Base-by-base conservation (phyloP, 2,888 invertebrate genomes). In the Mythimna lalbum region DNA sequence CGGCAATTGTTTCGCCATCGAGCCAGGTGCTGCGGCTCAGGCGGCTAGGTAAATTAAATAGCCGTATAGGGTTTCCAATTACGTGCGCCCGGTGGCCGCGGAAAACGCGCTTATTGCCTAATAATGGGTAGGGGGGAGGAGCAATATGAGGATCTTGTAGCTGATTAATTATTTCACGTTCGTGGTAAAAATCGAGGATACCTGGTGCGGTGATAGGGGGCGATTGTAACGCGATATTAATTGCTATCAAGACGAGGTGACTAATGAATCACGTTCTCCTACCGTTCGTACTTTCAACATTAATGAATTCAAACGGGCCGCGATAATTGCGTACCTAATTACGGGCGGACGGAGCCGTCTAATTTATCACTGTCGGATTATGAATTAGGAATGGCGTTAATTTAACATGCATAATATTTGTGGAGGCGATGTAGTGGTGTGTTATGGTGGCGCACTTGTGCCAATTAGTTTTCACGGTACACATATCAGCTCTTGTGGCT, bases 321-420 rank as follows among this genome's bases (percentile, higher is more conserved):
- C 94, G 93, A 94, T 95, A 95, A 95, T 95, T 95, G 95, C 94
- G 93, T 90, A 93, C 93, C 94, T 95, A 95, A 94, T 96, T 95
- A 95, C 93, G 89, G 86, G 90, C 92, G 93, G 92, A 89, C 93
- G 92, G 90, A 87, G 90, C 91, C 88, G 91, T 92, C 92, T 93
- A 92, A 95, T 96, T 94, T 94, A 94, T 95, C 95, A 95, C 91
- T 94, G 95, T 95, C 95, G 91, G 95, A 95, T 96, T 95, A 95
- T 95, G 94, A 95, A 95, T 95, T 94, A 94, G 93, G 92, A 91
- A 93, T 91, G 90, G 93, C 93, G 91, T 93, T 94, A 93, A 94
- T 95, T 94, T 93, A 94, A 94, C 94, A 94, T 94, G 94, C 92
- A 93, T 94, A 93, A 91, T 93, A 94, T 94, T 93, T 92, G 93